These are phyloP conservation scores for Lordiphosa andalusiaca DNA, from an alignment of 2,888 invertebrate genomes.

Conservation along the genomic window DNA sequence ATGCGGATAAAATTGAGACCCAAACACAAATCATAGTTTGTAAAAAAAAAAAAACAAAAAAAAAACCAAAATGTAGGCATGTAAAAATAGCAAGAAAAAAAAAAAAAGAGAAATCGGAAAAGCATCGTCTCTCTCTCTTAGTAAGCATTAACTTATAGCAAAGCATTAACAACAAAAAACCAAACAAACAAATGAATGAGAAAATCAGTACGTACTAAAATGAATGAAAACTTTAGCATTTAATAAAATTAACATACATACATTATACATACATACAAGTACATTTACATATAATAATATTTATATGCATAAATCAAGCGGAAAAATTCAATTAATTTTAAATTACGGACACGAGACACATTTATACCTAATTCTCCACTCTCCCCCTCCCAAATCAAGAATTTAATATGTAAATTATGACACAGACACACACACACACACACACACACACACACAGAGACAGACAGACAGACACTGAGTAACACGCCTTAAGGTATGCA, in stretches of 20 bases:
- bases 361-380: too few relatives aligned
- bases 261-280: constrained; percentile 15
- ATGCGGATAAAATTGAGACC: constrained; percentile 34
- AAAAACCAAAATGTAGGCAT: constrained; percentile 34
- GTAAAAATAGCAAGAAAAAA: constrained; percentile 44
- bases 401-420: background rate
- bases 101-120: constrained; percentile 29
- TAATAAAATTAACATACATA: constrained; percentile 45
- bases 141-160: constrained; percentile 15
- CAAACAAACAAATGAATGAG: constrained; percentile 28
- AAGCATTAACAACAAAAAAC: constrained; percentile 29
- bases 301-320: constrained; percentile 14
- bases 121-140: too few relatives aligned
- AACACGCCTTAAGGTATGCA: constrained; percentile 25
- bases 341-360: constrained; percentile 13
- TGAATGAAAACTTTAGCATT: constrained; percentile 41
- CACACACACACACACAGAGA: constrained; percentile 11
- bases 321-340: constrained; percentile 36
- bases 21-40: constrained; percentile 42
- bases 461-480: constrained; percentile 1
- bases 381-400: too few relatives aligned
- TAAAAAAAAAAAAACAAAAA: constrained; percentile 39
- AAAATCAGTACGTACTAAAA: constrained; percentile 44
- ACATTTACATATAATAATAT: constrained; percentile 8
- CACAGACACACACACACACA: background rate